phyloP scores from a whole-genome alignment of 2,113 vertebrate genomes.

The Thoracochromis brauschi region DNA sequence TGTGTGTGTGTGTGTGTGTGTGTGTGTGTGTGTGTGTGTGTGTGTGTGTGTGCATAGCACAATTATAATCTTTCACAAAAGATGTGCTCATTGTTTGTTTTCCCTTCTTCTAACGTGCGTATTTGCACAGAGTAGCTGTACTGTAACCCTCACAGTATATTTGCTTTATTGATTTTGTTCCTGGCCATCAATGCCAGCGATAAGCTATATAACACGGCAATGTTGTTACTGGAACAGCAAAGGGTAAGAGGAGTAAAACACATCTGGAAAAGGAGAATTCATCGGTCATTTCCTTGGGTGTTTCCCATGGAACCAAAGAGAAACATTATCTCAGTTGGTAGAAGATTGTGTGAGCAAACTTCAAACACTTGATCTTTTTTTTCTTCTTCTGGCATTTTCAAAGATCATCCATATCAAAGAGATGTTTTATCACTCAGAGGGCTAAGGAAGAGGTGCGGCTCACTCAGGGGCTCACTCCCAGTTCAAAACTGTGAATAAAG shows the following conservation, averaged over 20 bases:
- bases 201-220: not conserved
- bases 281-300: not conserved
- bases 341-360: not conserved
- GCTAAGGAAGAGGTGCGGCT: not conserved
- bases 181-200: not conserved
- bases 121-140: not conserved
- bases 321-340: not conserved
- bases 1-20: no score
- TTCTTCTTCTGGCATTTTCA: not conserved
- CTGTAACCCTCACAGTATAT: not conserved
- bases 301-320: not conserved
- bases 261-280: not conserved
- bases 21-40: not conserved
- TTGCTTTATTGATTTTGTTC: not conserved
- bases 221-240: not conserved
- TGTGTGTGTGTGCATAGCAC: not conserved
- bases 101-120: not conserved
- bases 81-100: not conserved
- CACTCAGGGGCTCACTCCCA: not conserved
- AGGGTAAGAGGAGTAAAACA: not conserved
- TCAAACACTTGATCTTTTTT: not conserved
- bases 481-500: not conserved
- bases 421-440: not conserved
- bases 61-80: not conserved
- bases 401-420: not conserved